Percentiles rank a stretch among this genome's conserved stretches.
Conservation (phyloP, 2,888 invertebrate species). For the Heteropelma amictum region DNA sequence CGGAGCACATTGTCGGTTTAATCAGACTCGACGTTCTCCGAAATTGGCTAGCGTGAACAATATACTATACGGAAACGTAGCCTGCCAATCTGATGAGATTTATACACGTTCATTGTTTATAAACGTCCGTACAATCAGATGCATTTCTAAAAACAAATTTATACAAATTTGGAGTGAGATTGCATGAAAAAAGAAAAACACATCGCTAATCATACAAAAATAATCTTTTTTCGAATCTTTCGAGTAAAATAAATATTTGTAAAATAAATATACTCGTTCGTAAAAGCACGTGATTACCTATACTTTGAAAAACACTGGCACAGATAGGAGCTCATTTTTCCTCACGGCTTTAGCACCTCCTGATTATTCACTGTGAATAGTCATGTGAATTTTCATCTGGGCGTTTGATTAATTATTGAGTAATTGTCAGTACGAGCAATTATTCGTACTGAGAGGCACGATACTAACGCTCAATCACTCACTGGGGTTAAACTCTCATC, state of each 20-base stretch:
- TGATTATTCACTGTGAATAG: background rate
- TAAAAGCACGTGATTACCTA: too few species aligned
- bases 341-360: background rate
- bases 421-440: constrained; percentile 13
- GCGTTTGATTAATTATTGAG: constrained; percentile 8
- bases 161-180: too few species aligned
- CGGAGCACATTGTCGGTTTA: constrained; percentile 34
- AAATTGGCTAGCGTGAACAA: constrained; percentile 28
- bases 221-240: too few species aligned
- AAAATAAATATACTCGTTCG: too few species aligned
- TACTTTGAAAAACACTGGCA: too few species aligned
- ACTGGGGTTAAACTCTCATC: background rate
- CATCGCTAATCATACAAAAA: too few species aligned
- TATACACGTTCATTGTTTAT: constrained; percentile 3
- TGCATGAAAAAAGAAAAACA: too few species aligned
- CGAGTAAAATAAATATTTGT: too few species aligned
- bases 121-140: background rate
- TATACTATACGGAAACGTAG: constrained; percentile 6
- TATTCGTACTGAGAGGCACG: background rate
- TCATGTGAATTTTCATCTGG: background rate
- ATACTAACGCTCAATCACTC: constrained; percentile 14
- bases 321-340: background rate
- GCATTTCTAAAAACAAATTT: background rate
- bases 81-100: constrained; percentile 5
- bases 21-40: constrained; percentile 46